phyloP scores from a whole-genome alignment of 2,888 invertebrate species.

The Calameuta filiformis region DNA sequence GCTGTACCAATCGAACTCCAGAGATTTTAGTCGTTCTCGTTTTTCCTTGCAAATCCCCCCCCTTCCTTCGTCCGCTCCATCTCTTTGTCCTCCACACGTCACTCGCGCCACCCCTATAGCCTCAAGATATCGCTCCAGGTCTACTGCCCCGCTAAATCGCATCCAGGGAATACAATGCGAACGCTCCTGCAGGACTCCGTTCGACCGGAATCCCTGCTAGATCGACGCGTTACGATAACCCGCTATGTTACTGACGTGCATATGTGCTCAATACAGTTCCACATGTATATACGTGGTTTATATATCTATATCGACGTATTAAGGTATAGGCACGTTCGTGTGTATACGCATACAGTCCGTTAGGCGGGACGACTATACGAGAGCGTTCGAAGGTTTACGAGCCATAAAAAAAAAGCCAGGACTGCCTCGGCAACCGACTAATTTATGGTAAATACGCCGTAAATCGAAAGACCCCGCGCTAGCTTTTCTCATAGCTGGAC shows the following conservation, averaged over 20 bases:
- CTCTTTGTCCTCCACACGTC: not conserved
- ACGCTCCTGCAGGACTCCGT: not conserved
- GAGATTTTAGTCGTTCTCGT: not conserved
- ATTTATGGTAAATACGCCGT: slow-evolving; percentile 18
- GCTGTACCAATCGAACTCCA: not conserved
- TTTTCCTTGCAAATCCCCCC: not conserved
- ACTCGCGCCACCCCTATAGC: not conserved
- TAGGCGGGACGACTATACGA: not conserved
- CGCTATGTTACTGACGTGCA: not conserved
- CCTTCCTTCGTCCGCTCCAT: not conserved
- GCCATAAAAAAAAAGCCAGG: not conserved
- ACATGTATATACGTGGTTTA: not conserved
- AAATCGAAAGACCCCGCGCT: slow-evolving; percentile 5
- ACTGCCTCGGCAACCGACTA: slow-evolving; percentile 12
- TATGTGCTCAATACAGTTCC: not conserved
- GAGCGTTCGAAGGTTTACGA: slow-evolving; percentile 10
- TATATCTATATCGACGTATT: not conserved
- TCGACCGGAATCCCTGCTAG: not conserved
- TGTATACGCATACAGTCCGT: not conserved
- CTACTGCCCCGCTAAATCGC: not conserved
- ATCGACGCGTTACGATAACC: not conserved
- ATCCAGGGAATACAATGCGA: not conserved
- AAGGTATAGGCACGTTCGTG: not conserved
- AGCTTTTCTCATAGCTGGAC: slow-evolving; percentile 7
- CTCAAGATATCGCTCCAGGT: not conserved